Percentiles rank a stretch among this genome's conserved stretches.
Evolutionary conservation across 2,113 vertebrate species (phyloP).

Genomic region (Grus americana): DNA sequence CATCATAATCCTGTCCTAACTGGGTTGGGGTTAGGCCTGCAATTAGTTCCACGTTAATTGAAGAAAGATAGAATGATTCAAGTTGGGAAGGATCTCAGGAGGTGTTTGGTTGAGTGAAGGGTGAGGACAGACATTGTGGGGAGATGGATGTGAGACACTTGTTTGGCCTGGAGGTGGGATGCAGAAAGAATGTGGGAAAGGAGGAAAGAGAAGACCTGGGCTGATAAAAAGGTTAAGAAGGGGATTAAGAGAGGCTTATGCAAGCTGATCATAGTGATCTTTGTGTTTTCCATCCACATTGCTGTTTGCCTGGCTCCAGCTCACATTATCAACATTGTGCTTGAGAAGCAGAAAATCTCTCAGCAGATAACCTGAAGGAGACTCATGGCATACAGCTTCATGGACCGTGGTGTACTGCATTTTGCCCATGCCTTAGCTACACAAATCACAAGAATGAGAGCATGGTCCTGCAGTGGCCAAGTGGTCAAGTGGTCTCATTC

Average conservation of each 20-base stretch:
- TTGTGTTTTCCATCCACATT: neutral
- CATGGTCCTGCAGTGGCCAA: rapidly evolving
- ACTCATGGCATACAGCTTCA: neutral
- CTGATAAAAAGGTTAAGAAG: neutral
- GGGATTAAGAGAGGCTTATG: neutral
- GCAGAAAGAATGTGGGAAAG: neutral
- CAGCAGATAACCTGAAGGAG: neutral
- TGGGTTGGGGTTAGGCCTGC: rapidly evolving
- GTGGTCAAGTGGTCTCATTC: neutral
- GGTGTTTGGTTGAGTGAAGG: neutral
- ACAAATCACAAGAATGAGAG: rapidly evolving
- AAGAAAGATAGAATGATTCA: neutral
- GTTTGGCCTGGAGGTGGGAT: neutral
- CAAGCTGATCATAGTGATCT: neutral
- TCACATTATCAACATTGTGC: neutral
- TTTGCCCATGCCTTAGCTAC: neutral
- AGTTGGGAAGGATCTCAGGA: neutral
- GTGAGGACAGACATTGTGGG: neutral
- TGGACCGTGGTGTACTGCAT: rapidly evolving
- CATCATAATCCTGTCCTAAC: neutral
- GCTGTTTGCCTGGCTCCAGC: neutral
- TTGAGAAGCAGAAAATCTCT: neutral
- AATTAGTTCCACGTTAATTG: rapidly evolving
- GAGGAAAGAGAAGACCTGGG: neutral
- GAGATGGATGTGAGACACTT: neutral